Percentiles rank a stretch among this genome's conserved stretches.
Evolutionary conservation across 2,113 vertebrate genomes (phyloP).

Genomic region (Pagrus major): DNA sequence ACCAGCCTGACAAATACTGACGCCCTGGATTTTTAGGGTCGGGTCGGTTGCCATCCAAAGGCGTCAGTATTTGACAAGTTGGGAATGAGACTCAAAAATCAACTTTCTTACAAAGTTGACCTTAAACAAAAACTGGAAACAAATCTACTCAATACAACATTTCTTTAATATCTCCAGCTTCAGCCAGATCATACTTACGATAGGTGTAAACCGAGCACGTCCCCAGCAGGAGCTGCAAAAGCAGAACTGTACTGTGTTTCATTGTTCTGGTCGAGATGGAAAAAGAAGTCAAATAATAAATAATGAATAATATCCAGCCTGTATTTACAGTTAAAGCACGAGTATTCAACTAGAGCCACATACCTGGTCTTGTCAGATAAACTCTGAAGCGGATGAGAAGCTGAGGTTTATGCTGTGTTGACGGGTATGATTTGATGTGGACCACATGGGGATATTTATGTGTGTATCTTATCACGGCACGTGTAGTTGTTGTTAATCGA

Average conservation of each 20-base stretch:
- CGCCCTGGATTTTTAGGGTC: no score
- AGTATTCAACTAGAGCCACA: background rate
- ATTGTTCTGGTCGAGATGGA: constrained; percentile 28
- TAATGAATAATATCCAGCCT: no score
- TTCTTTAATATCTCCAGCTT: background rate
- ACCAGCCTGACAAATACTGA: no score
- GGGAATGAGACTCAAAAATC: no score
- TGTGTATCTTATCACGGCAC: background rate
- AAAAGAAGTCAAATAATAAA: no score
- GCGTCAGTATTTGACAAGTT: no score
- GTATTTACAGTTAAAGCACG: no score
- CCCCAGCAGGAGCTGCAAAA: background rate
- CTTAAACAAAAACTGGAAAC: no score
- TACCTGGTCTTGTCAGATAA: background rate
- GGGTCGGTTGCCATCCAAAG: no score
- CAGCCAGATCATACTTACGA: background rate
- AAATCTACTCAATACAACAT: no score
- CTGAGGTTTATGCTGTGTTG: background rate
- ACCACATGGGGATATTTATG: constrained; percentile 23
- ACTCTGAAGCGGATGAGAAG: background rate
- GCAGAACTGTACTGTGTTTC: background rate
- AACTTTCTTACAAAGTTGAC: no score
- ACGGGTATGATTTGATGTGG: background rate
- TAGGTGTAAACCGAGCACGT: background rate
- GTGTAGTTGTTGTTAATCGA: background rate